Conservation (phyloP, 1,140 invertebrate species). For the Trichonephila inaurata region DNA sequence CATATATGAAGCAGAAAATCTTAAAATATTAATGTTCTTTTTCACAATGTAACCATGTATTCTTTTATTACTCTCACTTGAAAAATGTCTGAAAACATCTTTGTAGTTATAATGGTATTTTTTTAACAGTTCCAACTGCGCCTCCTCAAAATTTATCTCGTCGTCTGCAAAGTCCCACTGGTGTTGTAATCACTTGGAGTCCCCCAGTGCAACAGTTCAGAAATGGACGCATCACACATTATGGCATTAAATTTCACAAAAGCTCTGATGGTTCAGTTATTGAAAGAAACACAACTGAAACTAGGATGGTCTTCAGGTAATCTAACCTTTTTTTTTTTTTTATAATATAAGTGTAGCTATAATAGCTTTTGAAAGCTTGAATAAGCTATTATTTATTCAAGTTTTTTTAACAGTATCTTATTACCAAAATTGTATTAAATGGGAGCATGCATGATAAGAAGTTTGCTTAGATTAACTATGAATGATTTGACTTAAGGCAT, state of each 20-base stretch:
- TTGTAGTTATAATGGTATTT: neutral
- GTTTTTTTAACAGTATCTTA: too few species aligned
- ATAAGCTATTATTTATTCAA: too few species aligned
- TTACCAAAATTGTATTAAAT: too few species aligned
- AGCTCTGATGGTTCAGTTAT: slow-evolving; percentile 90
- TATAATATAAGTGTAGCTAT: neutral
- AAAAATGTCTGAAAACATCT: too few species aligned
- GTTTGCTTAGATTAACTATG: too few species aligned
- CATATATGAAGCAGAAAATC: too few species aligned
- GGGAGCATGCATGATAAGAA: too few species aligned
- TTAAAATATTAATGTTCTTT: too few species aligned
- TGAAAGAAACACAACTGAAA: slow-evolving; percentile 90
- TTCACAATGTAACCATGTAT: too few species aligned
- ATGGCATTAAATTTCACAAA: slow-evolving; percentile 96
- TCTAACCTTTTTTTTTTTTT: neutral
- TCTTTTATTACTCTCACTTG: too few species aligned
- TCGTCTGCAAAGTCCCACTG: slow-evolving; percentile 94
- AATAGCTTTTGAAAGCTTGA: neutral
- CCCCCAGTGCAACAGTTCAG: slow-evolving; percentile 91
- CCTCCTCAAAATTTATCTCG: slow-evolving; percentile 82
- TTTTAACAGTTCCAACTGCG: slow-evolving; percentile 77
- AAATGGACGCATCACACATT: slow-evolving; percentile 96
- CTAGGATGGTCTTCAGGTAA: slow-evolving; percentile 88
- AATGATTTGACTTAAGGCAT: too few species aligned
- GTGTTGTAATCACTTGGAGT: slow-evolving; percentile 95